Conservation (phyloP, 23 tunicate genomes). For the Phallusia fumigata region DNA sequence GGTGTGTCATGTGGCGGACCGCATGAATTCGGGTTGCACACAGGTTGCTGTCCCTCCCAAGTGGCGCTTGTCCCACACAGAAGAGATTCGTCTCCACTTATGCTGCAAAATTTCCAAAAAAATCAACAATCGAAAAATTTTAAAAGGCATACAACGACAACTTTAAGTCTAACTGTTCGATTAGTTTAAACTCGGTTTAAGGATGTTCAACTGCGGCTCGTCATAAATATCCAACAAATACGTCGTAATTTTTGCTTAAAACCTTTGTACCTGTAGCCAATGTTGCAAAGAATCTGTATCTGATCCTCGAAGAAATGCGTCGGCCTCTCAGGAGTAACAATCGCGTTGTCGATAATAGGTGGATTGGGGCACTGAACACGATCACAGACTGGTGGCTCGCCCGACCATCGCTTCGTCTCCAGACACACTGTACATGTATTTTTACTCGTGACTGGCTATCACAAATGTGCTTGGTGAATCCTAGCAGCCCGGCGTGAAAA, state of each 20-base stretch:
- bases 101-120: constrained; percentile 13
- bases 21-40: constrained; percentile 53
- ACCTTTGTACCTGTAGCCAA: constrained; percentile 41
- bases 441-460: no score
- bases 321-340: background rate
- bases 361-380: constrained; percentile 48
- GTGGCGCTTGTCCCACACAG: constrained; percentile 37
- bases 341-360: constrained; percentile 27
- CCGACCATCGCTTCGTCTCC: constrained; percentile 52
- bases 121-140: no score
- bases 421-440: constrained; percentile 41
- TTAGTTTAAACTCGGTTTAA: no score
- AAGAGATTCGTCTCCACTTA: constrained; percentile 21
- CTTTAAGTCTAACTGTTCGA: no score
- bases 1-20: constrained; percentile 26
- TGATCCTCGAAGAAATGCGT: constrained; percentile 21
- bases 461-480: no score
- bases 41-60: constrained; percentile 51
- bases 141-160: no score
- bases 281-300: constrained; percentile 31
- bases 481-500: no score
- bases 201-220: no score
- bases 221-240: no score
- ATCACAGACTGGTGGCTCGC: constrained; percentile 35
- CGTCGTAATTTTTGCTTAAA: no score